Evolutionary conservation across 2,888 invertebrate species (phyloP).

Genomic region (Microctonus brassicae): DNA sequence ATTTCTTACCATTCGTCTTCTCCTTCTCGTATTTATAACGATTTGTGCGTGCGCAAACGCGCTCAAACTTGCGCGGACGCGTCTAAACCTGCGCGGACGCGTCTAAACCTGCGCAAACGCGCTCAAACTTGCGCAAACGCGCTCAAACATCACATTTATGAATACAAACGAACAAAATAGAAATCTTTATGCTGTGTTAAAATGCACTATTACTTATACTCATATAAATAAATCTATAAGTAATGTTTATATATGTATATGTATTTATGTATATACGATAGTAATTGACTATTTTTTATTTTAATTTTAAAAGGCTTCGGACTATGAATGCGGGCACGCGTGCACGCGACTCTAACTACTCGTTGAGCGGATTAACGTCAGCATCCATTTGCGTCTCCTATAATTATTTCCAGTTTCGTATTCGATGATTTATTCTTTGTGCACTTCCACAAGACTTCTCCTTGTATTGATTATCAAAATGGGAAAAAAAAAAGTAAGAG

Average conservation of each 20-base stretch:
- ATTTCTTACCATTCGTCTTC: conserved; percentile 27
- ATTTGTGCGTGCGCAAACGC: conserved; percentile 21
- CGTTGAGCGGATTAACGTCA: conserved; percentile 43
- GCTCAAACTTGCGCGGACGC: no score
- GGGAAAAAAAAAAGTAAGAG: neutral
- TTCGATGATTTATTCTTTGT: conserved; percentile 18
- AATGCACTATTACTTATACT: neutral
- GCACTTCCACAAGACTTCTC: neutral
- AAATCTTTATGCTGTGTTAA: conserved; percentile 34
- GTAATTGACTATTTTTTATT: conserved; percentile 23
- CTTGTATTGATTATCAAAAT: neutral
- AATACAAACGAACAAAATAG: conserved; percentile 27
- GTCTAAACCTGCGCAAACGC: no score
- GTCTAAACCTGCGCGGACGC: no score
- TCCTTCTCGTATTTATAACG: conserved; percentile 14
- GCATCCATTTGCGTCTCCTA: conserved; percentile 38
- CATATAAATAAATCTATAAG: no score
- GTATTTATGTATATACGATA: conserved; percentile 5
- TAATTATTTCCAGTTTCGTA: conserved; percentile 35
- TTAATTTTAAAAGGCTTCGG: conserved; percentile 19
- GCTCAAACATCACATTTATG: conserved; percentile 39
- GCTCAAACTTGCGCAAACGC: conserved; percentile 1
- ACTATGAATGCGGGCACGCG: conserved; percentile 20
- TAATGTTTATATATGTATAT: no score
- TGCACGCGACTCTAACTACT: conserved; percentile 35